Base-by-base conservation (phyloP, 2,113 vertebrate species). In the Euleptes europaea region DNA sequence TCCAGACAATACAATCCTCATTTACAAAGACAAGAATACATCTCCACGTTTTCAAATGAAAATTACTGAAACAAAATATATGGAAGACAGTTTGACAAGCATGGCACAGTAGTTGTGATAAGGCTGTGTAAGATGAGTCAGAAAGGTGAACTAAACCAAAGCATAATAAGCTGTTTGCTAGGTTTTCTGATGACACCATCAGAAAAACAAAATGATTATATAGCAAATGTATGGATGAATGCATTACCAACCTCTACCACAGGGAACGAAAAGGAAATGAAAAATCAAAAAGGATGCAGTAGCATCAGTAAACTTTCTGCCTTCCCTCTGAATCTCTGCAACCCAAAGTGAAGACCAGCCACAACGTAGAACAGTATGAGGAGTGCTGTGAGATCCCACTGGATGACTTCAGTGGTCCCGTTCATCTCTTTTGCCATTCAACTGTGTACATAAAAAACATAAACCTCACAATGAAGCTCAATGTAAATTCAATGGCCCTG, bases 231-330 rank as follows among this genome's bases (percentile, higher is more conserved):
- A 2, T 77, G 88, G 3, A 72, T 2, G 1, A 85, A 19, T 77
- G 47, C 84, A 21, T 0, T 0, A 82, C 60, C 60, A 63, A 23
- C 26, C 23, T 2, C 82, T 5, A 10, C 2, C 12, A 74, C 42
- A 73, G 26, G 67, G 85, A 60, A 49, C 44, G 60, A 1, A 17
- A 83, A 0, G 0, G 0, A 85, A 67, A 21, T 74, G 57, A 82
- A 54, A 15, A 3, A 15, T 69, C 72, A 65, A 33, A 31, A 71
- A 54, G 5, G 19, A 7, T 21, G 13, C 40, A 57, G 21, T 57
- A 57, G 54, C 17, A 57, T 57, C 19, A 40, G 21, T 57, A 77
- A 60, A 19, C 51, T n/a, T 12, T 31, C 28, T 31, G 31, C 31
- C 66, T 67, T 69, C 33, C n/a, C 7, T 35, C 33, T 35, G n/a